Evolutionary conservation across 2,113 vertebrate species (phyloP), one percentile per base, ranked within the genome.

Genomic region (Sorex fumeus): DNA sequence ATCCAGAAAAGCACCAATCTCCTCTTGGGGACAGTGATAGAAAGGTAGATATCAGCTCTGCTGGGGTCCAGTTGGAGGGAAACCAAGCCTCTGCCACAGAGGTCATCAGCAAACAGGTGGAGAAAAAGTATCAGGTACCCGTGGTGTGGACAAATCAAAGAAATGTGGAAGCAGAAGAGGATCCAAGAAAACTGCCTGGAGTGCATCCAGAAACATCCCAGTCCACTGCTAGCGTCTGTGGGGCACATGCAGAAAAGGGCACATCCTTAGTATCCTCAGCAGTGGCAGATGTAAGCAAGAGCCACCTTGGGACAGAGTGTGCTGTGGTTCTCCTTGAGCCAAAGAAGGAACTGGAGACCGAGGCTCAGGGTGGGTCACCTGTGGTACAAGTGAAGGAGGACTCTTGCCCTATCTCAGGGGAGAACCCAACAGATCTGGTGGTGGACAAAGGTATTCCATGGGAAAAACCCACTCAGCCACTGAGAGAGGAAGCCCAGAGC

Each of bases 51-150:
- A 28, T 34, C 32, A 21, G 30, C 9, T 94, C 70, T 45, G 13
- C 34, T 4, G 50, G 30, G 21, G n/a, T 57, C 76, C 9, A 10
- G 6, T 62, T 78, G 34, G 53, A 86, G 71, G 91, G 75, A 71
- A 88, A 53, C 3, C 84, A 70, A 16, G 80, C 81, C 74, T 74
- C 50, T 3, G 16, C 90, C 53, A 50, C 36, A 27, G 25, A 67
- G 7, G 82, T 40, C n/a, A 34, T 69, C 69, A 90, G 7, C 43
- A 79, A 74, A 45, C 92, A 95, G 53, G 67, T 62, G 25, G 88
- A 94, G 57, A 94, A 78, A 25, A 93, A 91, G 43, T n/a, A 10
- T 67, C 93, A 88, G 34, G 40, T 62, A 43, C 78, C 81, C 78
- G 27, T 75, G 60, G 34, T 36, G 6, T 50, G 69, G 43, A 81